These are phyloP conservation scores for Peromyscus eremicus DNA, from an alignment of 2,797 vertebrate species.

Conservation along the genomic window DNA sequence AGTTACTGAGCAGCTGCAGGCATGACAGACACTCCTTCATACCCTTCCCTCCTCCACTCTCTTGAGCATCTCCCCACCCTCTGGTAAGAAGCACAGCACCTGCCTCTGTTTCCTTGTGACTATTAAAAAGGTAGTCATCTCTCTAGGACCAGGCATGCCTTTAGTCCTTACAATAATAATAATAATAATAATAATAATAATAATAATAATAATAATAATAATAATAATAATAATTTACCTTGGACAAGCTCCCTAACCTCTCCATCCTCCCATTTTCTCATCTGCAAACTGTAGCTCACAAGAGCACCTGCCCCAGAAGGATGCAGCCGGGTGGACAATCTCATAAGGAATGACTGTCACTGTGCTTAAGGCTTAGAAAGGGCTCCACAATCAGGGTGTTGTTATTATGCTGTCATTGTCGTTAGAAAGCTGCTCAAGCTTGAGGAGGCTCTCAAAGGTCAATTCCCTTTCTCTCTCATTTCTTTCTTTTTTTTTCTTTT, in stretches of 20 bases:
- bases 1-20: background rate
- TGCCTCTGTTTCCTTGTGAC: background rate
- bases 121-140: too few relatives aligned
- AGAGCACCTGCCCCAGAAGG: background rate
- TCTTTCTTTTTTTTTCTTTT: background rate
- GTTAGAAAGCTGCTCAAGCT: background rate
- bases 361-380: background rate
- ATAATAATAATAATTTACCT: background rate
- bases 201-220: background rate
- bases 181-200: background rate
- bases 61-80: rapidly evolving
- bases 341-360: background rate
- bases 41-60: rapidly evolving
- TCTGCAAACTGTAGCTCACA: background rate
- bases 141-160: background rate
- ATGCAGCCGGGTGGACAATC: background rate
- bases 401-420: background rate
- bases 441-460: background rate
- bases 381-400: background rate
- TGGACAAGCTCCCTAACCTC: background rate
- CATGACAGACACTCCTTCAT: rapidly evolving
- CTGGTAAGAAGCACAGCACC: rapidly evolving
- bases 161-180: background rate
- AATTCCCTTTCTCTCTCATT: background rate
- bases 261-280: background rate